phyloP scores from a whole-genome alignment of 2,888 invertebrate genomes.

The Phalangium opilio region DNA sequence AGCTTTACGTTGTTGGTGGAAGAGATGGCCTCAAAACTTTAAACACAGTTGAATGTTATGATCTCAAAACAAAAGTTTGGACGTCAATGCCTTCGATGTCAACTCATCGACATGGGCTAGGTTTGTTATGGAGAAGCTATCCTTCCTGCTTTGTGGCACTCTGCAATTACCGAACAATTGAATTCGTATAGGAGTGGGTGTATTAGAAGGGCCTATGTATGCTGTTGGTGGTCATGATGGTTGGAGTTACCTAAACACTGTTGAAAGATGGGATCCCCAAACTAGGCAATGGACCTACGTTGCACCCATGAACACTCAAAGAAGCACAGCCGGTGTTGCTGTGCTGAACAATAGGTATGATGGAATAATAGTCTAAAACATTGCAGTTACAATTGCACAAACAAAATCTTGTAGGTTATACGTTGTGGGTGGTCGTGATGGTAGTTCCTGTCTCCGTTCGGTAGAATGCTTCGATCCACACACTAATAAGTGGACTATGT shows the following conservation, averaged over 20 bases:
- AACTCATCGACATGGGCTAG: constrained; percentile 52
- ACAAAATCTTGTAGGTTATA: constrained; percentile 52
- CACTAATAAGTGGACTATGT: constrained; percentile 62
- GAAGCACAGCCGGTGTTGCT: constrained; percentile 80
- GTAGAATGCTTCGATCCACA: constrained; percentile 75
- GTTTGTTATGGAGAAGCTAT: too few relatives aligned
- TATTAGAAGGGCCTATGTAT: constrained; percentile 66
- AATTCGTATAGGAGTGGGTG: constrained; percentile 40
- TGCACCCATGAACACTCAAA: constrained; percentile 71
- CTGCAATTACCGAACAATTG: too few relatives aligned
- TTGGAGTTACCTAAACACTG: constrained; percentile 85
- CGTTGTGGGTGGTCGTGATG: constrained; percentile 84
- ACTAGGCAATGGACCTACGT: constrained; percentile 79
- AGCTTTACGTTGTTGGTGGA: constrained; percentile 30
- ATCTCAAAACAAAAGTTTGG: constrained; percentile 52
- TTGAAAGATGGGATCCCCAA: constrained; percentile 81
- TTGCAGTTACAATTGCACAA: too few relatives aligned
- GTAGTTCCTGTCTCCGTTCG: constrained; percentile 71
- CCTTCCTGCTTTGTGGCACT: too few relatives aligned
- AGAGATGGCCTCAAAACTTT: constrained; percentile 26
- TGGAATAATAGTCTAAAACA: too few relatives aligned
- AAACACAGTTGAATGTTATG: constrained; percentile 23
- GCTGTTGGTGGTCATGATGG: constrained; percentile 93
- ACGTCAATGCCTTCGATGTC: constrained; percentile 69
- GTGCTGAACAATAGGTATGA: constrained; percentile 52